phyloP scores from a whole-genome alignment of 2,888 invertebrate species.

The Eupithecia pulchellata region DNA sequence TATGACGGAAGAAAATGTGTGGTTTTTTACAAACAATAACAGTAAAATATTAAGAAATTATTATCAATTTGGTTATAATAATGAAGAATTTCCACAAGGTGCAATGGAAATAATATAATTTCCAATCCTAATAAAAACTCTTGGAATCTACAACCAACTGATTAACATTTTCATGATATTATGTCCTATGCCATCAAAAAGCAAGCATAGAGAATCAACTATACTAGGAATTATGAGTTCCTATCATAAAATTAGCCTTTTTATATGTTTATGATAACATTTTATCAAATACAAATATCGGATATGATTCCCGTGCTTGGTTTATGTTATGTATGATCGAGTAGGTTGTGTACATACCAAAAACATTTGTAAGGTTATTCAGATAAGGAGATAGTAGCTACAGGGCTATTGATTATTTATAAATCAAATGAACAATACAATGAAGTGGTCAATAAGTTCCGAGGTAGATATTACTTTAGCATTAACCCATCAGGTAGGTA shows the following conservation, averaged over 20 bases:
- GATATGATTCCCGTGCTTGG: neutral
- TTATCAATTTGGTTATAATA: too few relatives aligned
- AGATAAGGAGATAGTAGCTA: constrained; percentile 24
- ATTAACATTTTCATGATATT: too few relatives aligned
- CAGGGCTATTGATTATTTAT: constrained; percentile 18
- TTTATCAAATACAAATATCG: neutral
- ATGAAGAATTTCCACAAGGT: too few relatives aligned
- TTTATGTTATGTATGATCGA: too few relatives aligned
- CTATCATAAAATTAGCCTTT: neutral
- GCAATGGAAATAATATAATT: too few relatives aligned
- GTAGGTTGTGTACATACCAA: too few relatives aligned
- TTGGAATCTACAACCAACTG: too few relatives aligned
- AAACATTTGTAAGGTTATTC: neutral
- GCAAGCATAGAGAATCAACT: neutral
- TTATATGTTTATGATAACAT: neutral
- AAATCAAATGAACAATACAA: constrained; percentile 29
- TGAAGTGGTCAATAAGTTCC: constrained; percentile 35
- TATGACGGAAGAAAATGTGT: too few relatives aligned
- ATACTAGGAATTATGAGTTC: neutral
- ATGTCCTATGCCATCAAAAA: too few relatives aligned
- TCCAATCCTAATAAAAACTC: too few relatives aligned
- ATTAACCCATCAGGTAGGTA: constrained; percentile 33
- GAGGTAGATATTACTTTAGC: constrained; percentile 26
- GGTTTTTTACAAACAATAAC: too few relatives aligned
- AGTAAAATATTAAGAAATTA: too few relatives aligned